Evolutionary conservation across 37 sponge, comb jelly and placozoan genomes (phyloP).

Genomic region (Crambe crambe): DNA sequence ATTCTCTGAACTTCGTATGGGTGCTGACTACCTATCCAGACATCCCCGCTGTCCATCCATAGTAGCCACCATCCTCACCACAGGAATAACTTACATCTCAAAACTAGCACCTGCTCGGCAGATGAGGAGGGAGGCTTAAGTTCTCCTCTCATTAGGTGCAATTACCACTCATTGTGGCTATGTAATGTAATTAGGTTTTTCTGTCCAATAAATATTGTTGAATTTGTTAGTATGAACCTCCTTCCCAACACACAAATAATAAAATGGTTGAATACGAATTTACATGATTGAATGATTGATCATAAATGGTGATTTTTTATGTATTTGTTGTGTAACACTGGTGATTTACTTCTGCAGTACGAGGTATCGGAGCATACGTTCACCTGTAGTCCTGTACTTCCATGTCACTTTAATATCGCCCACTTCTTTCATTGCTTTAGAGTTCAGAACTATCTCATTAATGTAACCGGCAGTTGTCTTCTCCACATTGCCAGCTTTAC

Average conservation of each 20-base stretch:
- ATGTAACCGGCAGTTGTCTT: background rate
- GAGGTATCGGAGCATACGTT: no score
- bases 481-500: background rate
- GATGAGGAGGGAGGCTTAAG: conserved; percentile 22
- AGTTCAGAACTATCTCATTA: conserved; percentile 14
- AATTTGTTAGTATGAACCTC: no score
- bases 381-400: background rate
- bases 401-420: background rate
- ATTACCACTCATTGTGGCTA: no score
- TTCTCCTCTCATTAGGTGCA: background rate
- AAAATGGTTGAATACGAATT: no score
- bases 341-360: no score
- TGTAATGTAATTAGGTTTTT: no score
- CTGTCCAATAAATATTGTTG: no score
- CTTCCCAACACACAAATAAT: no score
- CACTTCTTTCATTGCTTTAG: background rate
- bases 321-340: no score
- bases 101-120: conserved; percentile 28
- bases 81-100: background rate
- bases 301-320: no score
- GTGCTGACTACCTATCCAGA: conserved; percentile 4
- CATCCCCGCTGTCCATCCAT: conserved; percentile 44
- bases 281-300: no score
- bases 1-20: conserved; percentile 42
- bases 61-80: background rate